A percentile compares a stretch with the other conserved stretches of the same genome.
phyloP scores from a whole-genome alignment of 35 echinoderm and acorn worm species.

The Ophioderma brevispina region DNA sequence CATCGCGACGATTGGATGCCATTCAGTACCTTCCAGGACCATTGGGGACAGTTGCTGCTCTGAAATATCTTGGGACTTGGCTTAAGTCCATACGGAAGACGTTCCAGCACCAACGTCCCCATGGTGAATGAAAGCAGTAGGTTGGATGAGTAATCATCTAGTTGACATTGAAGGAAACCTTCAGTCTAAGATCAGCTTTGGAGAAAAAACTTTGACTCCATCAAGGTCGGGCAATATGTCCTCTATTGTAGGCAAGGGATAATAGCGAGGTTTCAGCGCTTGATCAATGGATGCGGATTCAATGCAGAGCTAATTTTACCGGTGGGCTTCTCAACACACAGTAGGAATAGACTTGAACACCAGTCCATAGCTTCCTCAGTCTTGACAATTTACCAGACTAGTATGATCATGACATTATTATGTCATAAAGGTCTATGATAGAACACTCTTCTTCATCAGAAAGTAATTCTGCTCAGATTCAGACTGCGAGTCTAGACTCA shows the following conservation, averaged over 20 bases:
- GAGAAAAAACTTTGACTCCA: slow-evolving; percentile 43
- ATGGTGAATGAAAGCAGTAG: slow-evolving; percentile 23
- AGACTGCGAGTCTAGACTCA: too few relatives aligned
- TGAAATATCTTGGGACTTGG: too few relatives aligned
- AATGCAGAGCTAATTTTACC: slow-evolving; percentile 41
- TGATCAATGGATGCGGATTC: slow-evolving; percentile 56
- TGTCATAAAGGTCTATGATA: too few relatives aligned
- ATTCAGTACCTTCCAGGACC: too few relatives aligned
- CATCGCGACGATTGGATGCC: too few relatives aligned
- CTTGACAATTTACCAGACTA: too few relatives aligned
- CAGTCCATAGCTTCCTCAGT: slow-evolving; percentile 61
- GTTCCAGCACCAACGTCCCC: slow-evolving; percentile 23
- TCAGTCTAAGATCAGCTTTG: slow-evolving; percentile 34
- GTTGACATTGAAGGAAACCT: slow-evolving; percentile 35
- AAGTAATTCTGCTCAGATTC: too few relatives aligned
- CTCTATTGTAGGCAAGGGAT: slow-evolving; percentile 15
- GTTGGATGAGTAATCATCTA: slow-evolving; percentile 29
- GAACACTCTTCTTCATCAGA: too few relatives aligned
- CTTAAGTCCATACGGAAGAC: too few relatives aligned
- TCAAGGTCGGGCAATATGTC: slow-evolving; percentile 37
- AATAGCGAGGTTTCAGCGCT: slow-evolving; percentile 50
- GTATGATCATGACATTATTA: too few relatives aligned
- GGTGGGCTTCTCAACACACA: slow-evolving; percentile 34
- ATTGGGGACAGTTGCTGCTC: too few relatives aligned
- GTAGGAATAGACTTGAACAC: slow-evolving; percentile 51